These are phyloP conservation scores for Coilia nasus DNA, from an alignment of 2,797 vertebrate genomes.

Conservation along the genomic window DNA sequence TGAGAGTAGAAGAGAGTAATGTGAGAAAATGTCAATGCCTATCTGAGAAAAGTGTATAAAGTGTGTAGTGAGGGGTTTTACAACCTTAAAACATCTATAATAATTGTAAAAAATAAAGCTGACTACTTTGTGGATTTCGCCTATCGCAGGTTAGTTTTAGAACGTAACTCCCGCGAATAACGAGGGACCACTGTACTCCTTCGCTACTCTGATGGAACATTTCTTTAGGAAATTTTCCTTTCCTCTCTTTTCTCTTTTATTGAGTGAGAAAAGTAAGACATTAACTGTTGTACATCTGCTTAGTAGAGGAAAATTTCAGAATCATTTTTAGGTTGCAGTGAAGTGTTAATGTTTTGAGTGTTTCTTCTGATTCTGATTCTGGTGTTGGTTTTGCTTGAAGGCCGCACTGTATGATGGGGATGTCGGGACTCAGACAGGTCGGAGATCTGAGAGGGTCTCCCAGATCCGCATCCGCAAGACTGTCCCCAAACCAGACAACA, in stretches of 20 bases:
- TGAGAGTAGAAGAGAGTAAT: too few relatives aligned
- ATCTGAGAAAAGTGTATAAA: too few relatives aligned
- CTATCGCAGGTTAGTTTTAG: too few relatives aligned
- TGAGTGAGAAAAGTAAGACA: background rate
- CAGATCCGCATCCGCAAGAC: slow-evolving; percentile 92
- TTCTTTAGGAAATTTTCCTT: too few relatives aligned
- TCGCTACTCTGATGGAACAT: too few relatives aligned
- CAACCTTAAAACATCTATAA: too few relatives aligned
- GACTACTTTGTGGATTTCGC: too few relatives aligned
- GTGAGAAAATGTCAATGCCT: too few relatives aligned
- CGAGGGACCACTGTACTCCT: too few relatives aligned
- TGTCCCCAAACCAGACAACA: slow-evolving; percentile 85
- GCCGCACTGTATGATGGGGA: slow-evolving; percentile 41
- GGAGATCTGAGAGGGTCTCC: slow-evolving; percentile 87
- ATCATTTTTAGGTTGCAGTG: background rate
- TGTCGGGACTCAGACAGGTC: slow-evolving; percentile 57
- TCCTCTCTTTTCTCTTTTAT: background rate
- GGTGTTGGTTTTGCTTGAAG: slow-evolving; percentile 36
- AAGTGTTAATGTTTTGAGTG: background rate
- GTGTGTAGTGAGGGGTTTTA: too few relatives aligned
- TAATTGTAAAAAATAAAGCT: too few relatives aligned
- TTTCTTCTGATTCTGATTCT: background rate
- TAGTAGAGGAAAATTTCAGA: background rate
- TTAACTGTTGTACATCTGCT: background rate
- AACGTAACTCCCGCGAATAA: too few relatives aligned